phyloP scores from a whole-genome alignment of 2,113 vertebrate genomes.

The Shinisaurus crocodilurus region DNA sequence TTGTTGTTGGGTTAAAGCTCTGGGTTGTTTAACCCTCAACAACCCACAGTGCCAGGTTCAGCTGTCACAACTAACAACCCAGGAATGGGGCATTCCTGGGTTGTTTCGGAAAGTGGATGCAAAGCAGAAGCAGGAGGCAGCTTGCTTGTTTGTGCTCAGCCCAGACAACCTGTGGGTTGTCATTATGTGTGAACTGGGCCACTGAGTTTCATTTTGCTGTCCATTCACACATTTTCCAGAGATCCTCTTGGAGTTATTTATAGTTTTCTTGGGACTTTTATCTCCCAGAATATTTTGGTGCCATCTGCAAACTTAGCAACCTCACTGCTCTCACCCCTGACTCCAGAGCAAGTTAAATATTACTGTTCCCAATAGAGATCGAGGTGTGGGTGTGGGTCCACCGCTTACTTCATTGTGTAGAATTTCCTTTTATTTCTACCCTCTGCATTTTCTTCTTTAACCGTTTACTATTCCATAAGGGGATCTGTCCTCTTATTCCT shows the following conservation, averaged over 20 bases:
- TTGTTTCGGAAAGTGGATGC: too few species aligned
- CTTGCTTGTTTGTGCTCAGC: too few species aligned
- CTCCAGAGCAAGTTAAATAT: not conserved
- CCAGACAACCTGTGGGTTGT: too few species aligned
- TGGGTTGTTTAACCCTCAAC: too few species aligned
- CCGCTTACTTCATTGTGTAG: not conserved
- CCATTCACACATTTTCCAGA: not conserved
- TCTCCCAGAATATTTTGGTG: not conserved
- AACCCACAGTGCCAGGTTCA: too few species aligned
- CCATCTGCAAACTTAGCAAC: not conserved
- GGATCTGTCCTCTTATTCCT: not conserved
- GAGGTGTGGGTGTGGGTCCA: not conserved
- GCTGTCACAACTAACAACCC: too few species aligned
- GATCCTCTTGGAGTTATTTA: not conserved
- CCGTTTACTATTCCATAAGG: not conserved
- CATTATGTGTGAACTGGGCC: too few species aligned
- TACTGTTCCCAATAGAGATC: not conserved
- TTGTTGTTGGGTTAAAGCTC: too few species aligned
- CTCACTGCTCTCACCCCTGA: not conserved
- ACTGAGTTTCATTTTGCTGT: not conserved
- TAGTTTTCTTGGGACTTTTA: not conserved
- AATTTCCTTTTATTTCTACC: not conserved
- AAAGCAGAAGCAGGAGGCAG: too few species aligned
- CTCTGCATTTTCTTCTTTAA: not conserved
- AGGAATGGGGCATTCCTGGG: too few species aligned